Percentiles rank a stretch among this genome's conserved stretches.
These are phyloP conservation scores for Zootoca vivipara DNA, from an alignment of 2,113 vertebrate species.

Conservation along the genomic window DNA sequence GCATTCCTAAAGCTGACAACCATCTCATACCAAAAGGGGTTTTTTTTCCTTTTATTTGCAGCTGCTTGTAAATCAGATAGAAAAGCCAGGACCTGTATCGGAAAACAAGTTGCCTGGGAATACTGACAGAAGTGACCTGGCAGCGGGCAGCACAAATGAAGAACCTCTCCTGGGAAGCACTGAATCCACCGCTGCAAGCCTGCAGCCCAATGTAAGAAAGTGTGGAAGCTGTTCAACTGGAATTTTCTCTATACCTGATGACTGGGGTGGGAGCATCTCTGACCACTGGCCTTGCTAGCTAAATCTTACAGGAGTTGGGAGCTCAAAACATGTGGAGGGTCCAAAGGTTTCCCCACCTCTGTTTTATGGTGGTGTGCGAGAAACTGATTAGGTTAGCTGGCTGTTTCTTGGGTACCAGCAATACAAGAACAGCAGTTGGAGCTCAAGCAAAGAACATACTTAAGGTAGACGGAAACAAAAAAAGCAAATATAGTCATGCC, in stretches of 20 bases:
- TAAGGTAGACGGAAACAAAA: not conserved
- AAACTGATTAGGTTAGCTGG: not conserved
- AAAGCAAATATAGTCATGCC: too few species aligned
- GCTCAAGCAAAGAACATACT: not conserved
- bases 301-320: too few species aligned
- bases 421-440: not conserved
- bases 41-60: not conserved
- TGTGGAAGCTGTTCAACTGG: not conserved
- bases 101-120: not conserved
- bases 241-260: not conserved
- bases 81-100: not conserved
- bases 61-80: not conserved
- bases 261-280: not conserved
- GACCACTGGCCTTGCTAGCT: too few species aligned
- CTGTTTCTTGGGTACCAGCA: not conserved
- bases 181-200: too few species aligned
- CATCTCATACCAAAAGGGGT: not conserved
- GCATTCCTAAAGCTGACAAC: not conserved
- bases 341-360: not conserved
- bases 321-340: not conserved
- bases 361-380: not conserved
- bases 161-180: not conserved
- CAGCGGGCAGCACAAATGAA: not conserved
- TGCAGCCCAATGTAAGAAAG: not conserved
- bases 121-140: not conserved